Percentiles rank a stretch among this genome's conserved stretches.
Evolutionary conservation across 2,113 vertebrate genomes (phyloP).

Genomic region (Australoheros scitulus): DNA sequence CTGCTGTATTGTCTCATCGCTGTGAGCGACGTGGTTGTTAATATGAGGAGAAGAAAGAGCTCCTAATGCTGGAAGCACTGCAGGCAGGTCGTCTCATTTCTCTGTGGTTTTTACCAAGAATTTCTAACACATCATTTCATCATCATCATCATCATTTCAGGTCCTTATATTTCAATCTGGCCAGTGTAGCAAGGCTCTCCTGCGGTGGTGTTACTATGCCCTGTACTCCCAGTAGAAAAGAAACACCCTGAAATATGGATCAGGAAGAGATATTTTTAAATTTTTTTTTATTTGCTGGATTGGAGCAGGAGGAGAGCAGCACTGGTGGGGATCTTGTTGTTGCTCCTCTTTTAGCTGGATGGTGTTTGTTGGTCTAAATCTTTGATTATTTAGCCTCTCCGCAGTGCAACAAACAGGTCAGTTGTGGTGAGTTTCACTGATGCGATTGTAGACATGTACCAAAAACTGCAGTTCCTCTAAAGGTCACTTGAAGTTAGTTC

Average conservation of each 20-base stretch:
- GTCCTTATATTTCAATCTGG: not conserved
- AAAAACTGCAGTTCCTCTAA: not conserved
- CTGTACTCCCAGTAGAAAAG: not conserved
- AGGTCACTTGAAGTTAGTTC: too few species aligned
- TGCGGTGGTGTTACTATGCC: not conserved
- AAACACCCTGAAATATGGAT: constrained; percentile 18
- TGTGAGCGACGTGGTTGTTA: not conserved
- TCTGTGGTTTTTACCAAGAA: not conserved
- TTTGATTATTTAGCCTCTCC: not conserved
- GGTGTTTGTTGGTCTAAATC: not conserved
- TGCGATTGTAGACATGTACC: too few species aligned
- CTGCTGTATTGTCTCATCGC: not conserved
- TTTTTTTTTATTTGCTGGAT: constrained; percentile 1
- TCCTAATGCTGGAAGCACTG: not conserved
- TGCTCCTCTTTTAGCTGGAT: not conserved
- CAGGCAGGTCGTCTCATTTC: not conserved
- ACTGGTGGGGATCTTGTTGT: not conserved
- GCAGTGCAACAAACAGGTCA: not conserved
- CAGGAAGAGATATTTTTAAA: not conserved
- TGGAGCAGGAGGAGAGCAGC: not conserved
- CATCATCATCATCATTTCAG: not conserved
- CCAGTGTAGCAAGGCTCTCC: not conserved
- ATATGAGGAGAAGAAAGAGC: not conserved
- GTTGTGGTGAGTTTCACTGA: not conserved
- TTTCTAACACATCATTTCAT: not conserved